Base-by-base conservation (phyloP, 2,888 invertebrate genomes). In the Drosophila percnosoma region DNA sequence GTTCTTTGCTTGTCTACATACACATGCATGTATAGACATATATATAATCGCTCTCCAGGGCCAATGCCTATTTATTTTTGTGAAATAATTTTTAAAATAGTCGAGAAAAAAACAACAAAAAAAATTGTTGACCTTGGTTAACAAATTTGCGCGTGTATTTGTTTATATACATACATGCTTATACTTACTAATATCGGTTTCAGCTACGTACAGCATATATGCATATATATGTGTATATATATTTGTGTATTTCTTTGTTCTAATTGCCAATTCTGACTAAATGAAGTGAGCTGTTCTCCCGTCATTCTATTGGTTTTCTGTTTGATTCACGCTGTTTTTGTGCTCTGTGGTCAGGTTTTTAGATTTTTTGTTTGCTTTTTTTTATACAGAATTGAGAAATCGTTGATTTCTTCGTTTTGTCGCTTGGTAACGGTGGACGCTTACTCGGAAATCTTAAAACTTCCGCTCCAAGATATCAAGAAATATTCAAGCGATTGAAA, bases 101-200 rank as follows among this genome's bases (percentile, higher is more conserved):
- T 24, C 45, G 24, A 24, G 8, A 15, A 15, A 8, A 45, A 45
- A 24, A 15, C 45, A 55, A 55, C 15, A 29, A 29, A 27, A 29
- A 60, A 38, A 68, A 78, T 55, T 79, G 65, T 90, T 89, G 87
- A 87, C 90, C 91, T 87, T 87, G 87, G 80, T 76, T 87, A 87
- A 87, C 90, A 87, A 45, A 83, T 75, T 75, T 73, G 57, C 38
- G 24, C 48, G 36, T 68, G 49, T 70, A 80, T 76, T 45, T 64
- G 29, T 21, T 10, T 27, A 48, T 61, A 53, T 54, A 21, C 10
- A 24, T 4, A 8, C 45, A 8, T 27, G 45, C 45, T 24, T 15
- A 45, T 45, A 15, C 45, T 27, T 38, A 51, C 49, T 33, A 38
- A 58, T 42, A 63, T 49, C 75, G 51, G 49, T 34, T 65, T 66